Percentiles rank a stretch among this genome's conserved stretches.
Conservation (phyloP, 2,113 vertebrate species). For the Oceanites oceanicus region DNA sequence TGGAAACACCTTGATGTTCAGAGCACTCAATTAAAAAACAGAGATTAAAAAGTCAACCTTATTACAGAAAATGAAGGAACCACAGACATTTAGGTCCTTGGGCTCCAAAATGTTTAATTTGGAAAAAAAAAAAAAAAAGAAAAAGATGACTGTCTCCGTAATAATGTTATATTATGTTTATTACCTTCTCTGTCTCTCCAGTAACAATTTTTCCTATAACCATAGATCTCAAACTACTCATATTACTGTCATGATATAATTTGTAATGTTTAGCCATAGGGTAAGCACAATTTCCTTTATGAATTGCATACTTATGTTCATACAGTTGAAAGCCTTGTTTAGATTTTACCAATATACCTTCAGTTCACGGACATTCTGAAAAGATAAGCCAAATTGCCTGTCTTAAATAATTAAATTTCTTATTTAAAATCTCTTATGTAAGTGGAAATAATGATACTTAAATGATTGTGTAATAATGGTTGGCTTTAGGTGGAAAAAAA, state of each 20-base stretch:
- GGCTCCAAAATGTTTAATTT: not conserved
- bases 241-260: not conserved
- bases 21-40: not conserved
- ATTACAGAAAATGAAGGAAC: not conserved
- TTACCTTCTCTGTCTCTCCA: not conserved
- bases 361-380: not conserved
- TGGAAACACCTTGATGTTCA: not conserved
- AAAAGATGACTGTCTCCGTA: not conserved
- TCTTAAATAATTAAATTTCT: not conserved
- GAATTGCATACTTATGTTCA: not conserved
- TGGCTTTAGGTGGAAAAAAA: not conserved
- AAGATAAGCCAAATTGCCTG: not conserved
- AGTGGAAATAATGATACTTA: not conserved
- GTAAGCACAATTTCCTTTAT: conserved; percentile 6
- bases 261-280: not conserved
- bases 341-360: not conserved
- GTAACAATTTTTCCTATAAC: not conserved
- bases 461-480: not conserved
- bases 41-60: not conserved
- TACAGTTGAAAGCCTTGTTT: not conserved
- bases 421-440: not conserved
- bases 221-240: not conserved
- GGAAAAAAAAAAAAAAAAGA: not conserved
- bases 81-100: not conserved
- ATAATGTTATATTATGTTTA: not conserved